Conservation (phyloP, 2,797 vertebrate genomes). For the Cygnus olor region DNA sequence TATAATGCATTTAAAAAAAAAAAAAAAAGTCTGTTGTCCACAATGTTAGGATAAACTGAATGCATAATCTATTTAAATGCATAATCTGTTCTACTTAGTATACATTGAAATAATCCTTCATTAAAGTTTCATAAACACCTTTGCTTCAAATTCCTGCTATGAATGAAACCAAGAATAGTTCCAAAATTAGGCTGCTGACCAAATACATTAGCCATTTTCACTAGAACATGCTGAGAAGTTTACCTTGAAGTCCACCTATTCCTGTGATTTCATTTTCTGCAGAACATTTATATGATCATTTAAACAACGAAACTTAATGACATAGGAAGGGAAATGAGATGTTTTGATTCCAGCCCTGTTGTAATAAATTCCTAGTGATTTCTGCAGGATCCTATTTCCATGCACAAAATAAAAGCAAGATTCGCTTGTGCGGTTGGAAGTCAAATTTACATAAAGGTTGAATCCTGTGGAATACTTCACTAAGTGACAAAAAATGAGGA, state of each 20-base stretch:
- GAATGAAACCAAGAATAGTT: not conserved
- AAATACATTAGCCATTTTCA: not conserved
- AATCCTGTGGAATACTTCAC: not conserved
- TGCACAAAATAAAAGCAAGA: not conserved
- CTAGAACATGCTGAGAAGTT: not conserved
- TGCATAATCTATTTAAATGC: not conserved
- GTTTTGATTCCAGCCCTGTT: not conserved
- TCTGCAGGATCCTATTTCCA: not conserved
- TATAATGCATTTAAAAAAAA: not conserved
- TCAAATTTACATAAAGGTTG: not conserved
- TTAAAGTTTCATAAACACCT: not conserved
- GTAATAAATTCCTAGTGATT: not conserved
- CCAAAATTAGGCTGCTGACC: not conserved
- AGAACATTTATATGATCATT: not conserved
- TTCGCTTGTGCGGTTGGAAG: not conserved
- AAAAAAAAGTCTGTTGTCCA: not conserved
- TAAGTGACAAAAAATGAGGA: not conserved
- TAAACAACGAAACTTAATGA: not conserved
- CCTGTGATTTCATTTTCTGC: not conserved
- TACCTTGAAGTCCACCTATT: not conserved
- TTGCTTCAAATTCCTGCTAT: not conserved
- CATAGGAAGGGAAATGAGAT: not conserved
- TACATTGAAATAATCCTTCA: not conserved
- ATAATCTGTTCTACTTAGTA: not conserved
- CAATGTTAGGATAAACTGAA: not conserved